Conservation (phyloP, 2,888 invertebrate genomes). For the Vesta saturnalis region DNA sequence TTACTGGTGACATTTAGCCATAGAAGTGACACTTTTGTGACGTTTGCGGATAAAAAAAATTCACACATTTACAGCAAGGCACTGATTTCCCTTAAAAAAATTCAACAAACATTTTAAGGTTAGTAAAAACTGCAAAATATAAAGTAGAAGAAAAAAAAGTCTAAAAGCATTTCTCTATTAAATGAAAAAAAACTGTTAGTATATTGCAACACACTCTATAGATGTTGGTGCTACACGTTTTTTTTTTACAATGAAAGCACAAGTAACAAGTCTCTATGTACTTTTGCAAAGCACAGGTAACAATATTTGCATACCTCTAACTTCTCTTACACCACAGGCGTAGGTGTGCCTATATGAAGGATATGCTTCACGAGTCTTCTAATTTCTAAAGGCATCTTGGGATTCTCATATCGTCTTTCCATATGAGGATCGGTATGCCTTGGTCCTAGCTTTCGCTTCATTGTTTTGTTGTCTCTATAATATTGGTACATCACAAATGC, state of each 20-base stretch:
- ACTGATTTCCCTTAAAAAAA: neutral
- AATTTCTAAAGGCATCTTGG: neutral
- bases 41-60: too few species aligned
- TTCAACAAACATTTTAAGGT: neutral
- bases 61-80: neutral
- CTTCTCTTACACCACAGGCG: neutral
- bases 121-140: neutral
- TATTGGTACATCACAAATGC: neutral
- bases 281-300: neutral
- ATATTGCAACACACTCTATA: neutral
- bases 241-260: neutral
- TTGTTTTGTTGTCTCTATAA: neutral
- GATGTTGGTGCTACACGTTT: neutral
- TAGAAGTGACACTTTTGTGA: too few species aligned
- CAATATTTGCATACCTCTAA: neutral
- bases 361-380: neutral
- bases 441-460: neutral
- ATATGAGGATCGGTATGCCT: neutral
- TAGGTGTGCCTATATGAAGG: neutral
- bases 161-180: neutral
- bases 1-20: too few species aligned
- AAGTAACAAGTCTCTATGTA: neutral
- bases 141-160: neutral
- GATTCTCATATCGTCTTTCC: neutral
- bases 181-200: neutral